Base-by-base conservation (phyloP, 1,140 invertebrate species). In the Cydia pomonella region DNA sequence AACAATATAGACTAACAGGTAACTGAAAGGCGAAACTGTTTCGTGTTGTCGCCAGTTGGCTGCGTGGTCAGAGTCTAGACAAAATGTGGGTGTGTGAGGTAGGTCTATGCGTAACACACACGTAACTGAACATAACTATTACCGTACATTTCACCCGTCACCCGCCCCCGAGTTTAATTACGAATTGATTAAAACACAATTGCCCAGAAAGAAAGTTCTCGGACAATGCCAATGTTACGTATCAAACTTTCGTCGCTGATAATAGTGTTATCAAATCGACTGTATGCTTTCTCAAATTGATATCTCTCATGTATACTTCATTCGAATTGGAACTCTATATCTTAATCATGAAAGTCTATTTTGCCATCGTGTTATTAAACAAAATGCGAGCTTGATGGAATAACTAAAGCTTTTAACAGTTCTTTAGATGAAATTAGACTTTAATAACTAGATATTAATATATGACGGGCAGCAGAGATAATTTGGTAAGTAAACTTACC, bases 151-250 rank as follows among this genome's bases (percentile, higher is more conserved):
- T 69, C 64, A 69, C 64, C 64, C 63, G 27, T 29, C 27, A 33
- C 29, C 27, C 25, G 63, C 4, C 63, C 18, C 33, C 64, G n/a
- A 33, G 78, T 75, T 80, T 87, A 84, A 84, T 85, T 84, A 86
- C 79, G 78, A 72, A 77, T 75, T 73, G 72, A 81, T 79, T 79
- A 75, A 79, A 74, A 75, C 75, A 81, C 82, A 83, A 83, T 81
- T 38, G 64, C 72, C 77, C n/a, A 59, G 73, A 82, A 90, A 84
- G 88, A 90, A 88, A 90, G 87, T 88, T 77, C 74, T 23, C 78
- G 74, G 74, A 86, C 82, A 85, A 86, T 76, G 77, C 77, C 74
- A 79, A 83, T 75, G 76, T 89, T 88, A 88, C 83, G 85, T 84
- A 78, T 76, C 78, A 79, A 73, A 76, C 80, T 84, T 82, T 83